These are phyloP conservation scores for Drosophila nebulosa DNA, from an alignment of 1,140 invertebrate species.

Conservation along the genomic window DNA sequence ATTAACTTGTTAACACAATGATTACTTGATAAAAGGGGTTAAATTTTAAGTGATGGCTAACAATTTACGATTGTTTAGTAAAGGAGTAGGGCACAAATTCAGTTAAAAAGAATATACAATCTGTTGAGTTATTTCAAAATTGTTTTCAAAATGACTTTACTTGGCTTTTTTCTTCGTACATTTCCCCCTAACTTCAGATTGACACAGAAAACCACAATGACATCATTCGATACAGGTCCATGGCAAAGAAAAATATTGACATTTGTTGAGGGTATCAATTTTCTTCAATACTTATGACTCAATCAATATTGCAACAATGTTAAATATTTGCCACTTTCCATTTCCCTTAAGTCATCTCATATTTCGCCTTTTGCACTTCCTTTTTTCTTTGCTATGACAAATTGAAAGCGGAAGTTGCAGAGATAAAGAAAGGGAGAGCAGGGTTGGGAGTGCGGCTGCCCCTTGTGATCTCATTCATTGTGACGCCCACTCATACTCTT, in stretches of 20 bases:
- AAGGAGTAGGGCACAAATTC: no score
- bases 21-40: not conserved
- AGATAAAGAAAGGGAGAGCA: no score
- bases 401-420: conserved; percentile 28
- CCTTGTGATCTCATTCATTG: conserved; percentile 18
- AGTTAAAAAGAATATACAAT: no score
- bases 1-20: not conserved
- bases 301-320: not conserved
- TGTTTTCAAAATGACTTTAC: no score
- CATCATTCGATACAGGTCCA: not conserved
- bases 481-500: not conserved
- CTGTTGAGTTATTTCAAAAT: no score
- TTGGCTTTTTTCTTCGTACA: no score
- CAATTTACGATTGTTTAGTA: not conserved
- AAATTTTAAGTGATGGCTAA: not conserved
- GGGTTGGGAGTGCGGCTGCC: not conserved
- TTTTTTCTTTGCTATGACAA: not conserved
- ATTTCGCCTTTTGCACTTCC: conserved; percentile 23
- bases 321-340: conserved; percentile 1
- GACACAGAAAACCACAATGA: not conserved
- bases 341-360: not conserved
- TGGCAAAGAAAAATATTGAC: not conserved
- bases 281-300: not conserved
- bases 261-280: not conserved
- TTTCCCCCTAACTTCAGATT: no score